Percentiles rank a stretch among this genome's conserved stretches.
phyloP scores from a whole-genome alignment of 2,113 vertebrate species.

The Pseudorhombus dupliciocellatus region DNA sequence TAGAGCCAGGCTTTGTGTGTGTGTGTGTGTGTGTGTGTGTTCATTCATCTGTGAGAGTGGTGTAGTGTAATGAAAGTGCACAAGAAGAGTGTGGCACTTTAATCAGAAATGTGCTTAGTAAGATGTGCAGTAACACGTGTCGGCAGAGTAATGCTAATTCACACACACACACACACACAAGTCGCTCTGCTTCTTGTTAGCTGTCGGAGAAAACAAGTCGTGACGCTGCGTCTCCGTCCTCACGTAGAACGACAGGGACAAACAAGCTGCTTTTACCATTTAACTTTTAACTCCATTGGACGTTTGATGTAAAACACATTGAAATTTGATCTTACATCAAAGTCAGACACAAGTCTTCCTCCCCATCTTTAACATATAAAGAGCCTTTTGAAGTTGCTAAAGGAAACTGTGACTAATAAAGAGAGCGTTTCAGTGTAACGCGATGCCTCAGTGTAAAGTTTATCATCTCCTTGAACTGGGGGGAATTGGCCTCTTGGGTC shows the following conservation, averaged over 20 bases:
- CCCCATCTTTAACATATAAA: not conserved
- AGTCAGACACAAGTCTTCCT: not conserved
- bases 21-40: constrained; percentile 17
- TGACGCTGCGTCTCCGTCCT: not conserved
- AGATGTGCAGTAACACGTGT: constrained; percentile 44
- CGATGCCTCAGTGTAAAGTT: not conserved
- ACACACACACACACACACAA: not conserved
- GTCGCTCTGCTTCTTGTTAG: constrained; percentile 28
- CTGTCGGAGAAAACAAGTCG: constrained; percentile 19
- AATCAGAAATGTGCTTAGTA: constrained; percentile 63
- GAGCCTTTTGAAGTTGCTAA: not conserved
- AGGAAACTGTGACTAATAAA: not conserved
- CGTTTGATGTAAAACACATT: not conserved
- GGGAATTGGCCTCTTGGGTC: too few species aligned
- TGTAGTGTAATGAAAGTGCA: constrained; percentile 43
- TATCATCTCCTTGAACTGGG: not conserved
- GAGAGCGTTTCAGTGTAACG: not conserved
- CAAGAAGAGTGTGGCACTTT: constrained; percentile 43
- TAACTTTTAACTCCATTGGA: not conserved
- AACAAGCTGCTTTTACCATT: constrained; percentile 7
- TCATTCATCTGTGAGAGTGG: constrained; percentile 52
- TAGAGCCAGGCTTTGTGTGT: not conserved
- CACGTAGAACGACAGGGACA: not conserved
- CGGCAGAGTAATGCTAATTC: constrained; percentile 27
- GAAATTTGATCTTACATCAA: too few species aligned